Evolutionary conservation across 2,113 vertebrate species (phyloP).

Genomic region (Rhinolophus ferrumequinum): DNA sequence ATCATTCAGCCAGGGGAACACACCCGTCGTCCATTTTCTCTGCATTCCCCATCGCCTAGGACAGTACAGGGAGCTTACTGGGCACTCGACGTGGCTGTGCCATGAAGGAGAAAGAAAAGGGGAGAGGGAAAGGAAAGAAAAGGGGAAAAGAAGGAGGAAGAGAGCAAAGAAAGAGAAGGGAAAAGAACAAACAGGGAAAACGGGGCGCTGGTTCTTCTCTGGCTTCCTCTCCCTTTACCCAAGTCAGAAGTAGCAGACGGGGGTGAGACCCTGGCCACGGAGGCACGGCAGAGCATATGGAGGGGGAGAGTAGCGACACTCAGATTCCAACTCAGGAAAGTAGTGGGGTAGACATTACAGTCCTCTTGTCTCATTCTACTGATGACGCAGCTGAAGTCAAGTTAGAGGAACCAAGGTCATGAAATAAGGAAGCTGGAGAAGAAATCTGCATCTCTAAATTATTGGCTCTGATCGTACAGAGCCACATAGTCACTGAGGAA

Average conservation of each 20-base stretch:
- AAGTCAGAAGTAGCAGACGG: neutral
- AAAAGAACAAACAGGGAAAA: neutral
- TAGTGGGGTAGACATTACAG: neutral
- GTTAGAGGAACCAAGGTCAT: neutral
- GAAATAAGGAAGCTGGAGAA: neutral
- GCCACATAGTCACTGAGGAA: neutral
- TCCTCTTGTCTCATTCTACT: neutral
- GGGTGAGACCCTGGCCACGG: neutral
- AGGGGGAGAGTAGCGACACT: neutral
- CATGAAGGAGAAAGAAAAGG: neutral
- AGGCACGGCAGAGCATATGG: neutral
- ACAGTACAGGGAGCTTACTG: neutral
- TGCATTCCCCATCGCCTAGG: neutral
- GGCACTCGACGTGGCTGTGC: neutral
- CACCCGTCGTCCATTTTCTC: neutral
- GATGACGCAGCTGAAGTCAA: neutral
- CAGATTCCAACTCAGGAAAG: neutral
- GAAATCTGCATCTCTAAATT: neutral
- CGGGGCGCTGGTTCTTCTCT: accelerated
- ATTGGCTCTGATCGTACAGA: neutral
- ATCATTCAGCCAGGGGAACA: neutral
- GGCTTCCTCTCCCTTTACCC: neutral
- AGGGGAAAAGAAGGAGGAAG: no score
- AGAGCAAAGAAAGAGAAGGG: neutral
- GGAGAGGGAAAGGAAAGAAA: neutral